Evolutionary conservation across 2,888 invertebrate genomes (phyloP), one percentile per base, ranked within the genome.

Genomic region (Hypselothyrea guttata): DNA sequence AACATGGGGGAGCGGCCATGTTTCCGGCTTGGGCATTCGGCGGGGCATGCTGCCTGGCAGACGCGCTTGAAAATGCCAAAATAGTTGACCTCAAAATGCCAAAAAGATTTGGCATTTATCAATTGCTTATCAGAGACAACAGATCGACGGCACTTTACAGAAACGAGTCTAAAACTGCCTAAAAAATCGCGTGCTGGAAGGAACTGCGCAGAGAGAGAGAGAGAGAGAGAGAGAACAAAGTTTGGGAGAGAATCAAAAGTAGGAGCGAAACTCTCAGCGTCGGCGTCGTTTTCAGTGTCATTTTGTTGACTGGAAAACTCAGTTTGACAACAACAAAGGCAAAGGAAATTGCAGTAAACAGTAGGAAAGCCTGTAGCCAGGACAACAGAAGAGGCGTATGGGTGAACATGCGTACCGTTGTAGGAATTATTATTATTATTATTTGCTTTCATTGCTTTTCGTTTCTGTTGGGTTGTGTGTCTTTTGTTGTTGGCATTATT

Each of bases 361-460:
- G 56, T 53, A 40, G 59, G 40, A 63, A 53, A 59, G 9, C 31
- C 40, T 54, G 58, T 63, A 52, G 63, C 44, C 47, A 64, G 49
- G 55, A 57, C 44, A 62, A 67, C 53, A 51, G 40, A 15, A 16
- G 37, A 8, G 22, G 8, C 7, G 49, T 2, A 42, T 15, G 40
- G 22, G 28, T 28, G 12, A 41, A 13, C 51, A 61, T 69, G 65
- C 62, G 57, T 72, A 71, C 37, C 59, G 69, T 37, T 48, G 13
- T 72, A 60, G 49, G 76, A 75, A 82, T 74, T 75, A 82, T 82
- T 78, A 75, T 76, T 67, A 70, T 75, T 64, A 68, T 60, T 71
- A 75, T 78, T 73, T 72, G 64, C 57, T 65, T 72, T 72, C 61
- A 64, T 66, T 64, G 71, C 55, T 53, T 53, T 53, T 55, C 46